Percentiles rank a stretch among this genome's conserved stretches.
These are phyloP conservation scores for Mythimna impura DNA, from an alignment of 2,888 invertebrate genomes.

Conservation along the genomic window DNA sequence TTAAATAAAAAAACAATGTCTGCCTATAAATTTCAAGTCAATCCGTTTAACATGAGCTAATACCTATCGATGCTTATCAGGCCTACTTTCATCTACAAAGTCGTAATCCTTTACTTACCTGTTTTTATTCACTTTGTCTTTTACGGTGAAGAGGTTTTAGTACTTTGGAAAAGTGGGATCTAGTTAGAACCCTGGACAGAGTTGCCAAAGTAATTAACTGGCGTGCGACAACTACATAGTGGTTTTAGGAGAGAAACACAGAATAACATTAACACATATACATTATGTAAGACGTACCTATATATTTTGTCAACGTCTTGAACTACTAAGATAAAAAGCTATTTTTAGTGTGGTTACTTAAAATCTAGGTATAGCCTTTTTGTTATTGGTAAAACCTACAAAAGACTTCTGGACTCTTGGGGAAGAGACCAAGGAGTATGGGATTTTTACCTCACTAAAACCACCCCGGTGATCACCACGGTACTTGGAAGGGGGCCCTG, in stretches of 20 bases:
- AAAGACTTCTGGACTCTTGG: too few relatives aligned
- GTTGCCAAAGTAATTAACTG: conserved; percentile 47
- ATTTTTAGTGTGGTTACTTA: background rate
- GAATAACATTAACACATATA: background rate
- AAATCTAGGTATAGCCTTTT: background rate
- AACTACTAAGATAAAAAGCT: background rate
- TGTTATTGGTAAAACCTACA: too few relatives aligned
- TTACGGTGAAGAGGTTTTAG: conserved; percentile 10
- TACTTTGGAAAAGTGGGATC: conserved; percentile 29
- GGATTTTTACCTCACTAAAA: too few relatives aligned
- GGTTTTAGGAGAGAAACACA: background rate
- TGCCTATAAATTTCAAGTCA: background rate
- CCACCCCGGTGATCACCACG: too few relatives aligned
- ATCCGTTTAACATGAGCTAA: too few relatives aligned
- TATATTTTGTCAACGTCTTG: too few relatives aligned
- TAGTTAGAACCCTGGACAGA: conserved; percentile 29
- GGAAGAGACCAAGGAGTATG: too few relatives aligned
- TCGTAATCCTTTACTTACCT: conserved; percentile 39
- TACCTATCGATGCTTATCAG: background rate
- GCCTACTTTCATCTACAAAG: conserved; percentile 15
- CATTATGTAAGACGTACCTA: too few relatives aligned
- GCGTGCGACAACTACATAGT: background rate
- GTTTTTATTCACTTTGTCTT: conserved; percentile 41
- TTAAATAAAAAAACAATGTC: too few relatives aligned
- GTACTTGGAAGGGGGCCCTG: too few relatives aligned